These are phyloP conservation scores for Psittacus erithacus DNA, from an alignment of 2,113 vertebrate species.

Conservation along the genomic window DNA sequence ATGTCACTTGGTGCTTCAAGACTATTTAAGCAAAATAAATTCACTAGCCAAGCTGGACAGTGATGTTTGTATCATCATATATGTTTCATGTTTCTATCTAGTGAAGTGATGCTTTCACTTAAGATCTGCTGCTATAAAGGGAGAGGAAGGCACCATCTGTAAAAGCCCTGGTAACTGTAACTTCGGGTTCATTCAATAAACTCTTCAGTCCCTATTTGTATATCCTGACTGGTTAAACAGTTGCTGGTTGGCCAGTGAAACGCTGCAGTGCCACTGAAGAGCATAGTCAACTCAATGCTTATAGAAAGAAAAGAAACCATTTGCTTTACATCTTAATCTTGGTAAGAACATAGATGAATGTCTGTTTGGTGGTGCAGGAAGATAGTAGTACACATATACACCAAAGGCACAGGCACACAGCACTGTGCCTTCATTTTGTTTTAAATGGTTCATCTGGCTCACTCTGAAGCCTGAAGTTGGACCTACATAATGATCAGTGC, in stretches of 20 bases:
- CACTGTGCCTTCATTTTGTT: not conserved
- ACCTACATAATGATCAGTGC: not conserved
- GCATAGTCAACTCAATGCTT: not conserved
- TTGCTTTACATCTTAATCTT: not conserved
- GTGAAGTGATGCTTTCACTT: not conserved
- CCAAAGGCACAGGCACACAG: not conserved
- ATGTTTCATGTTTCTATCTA: not conserved
- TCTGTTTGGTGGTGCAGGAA: not conserved
- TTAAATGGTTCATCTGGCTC: not conserved
- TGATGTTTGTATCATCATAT: not conserved
- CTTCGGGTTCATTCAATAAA: not conserved
- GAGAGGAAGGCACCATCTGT: not conserved
- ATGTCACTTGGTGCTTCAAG: slow-evolving; percentile 32
- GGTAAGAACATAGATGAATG: not conserved
- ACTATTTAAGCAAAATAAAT: slow-evolving; percentile 21
- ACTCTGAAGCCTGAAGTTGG: not conserved
- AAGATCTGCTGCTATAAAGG: not conserved
- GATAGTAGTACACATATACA: not conserved
- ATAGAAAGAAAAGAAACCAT: not conserved
- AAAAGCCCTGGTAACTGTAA: not conserved
- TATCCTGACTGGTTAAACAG: not conserved
- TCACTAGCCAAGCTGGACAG: not conserved
- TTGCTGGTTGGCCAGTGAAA: not conserved
- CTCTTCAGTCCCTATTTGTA: not conserved
- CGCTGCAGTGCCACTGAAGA: not conserved